Percentiles rank a stretch among this genome's conserved stretches.
Evolutionary conservation across 1,140 invertebrate genomes (phyloP).

Genomic region (Drosophila tsacasi): DNA sequence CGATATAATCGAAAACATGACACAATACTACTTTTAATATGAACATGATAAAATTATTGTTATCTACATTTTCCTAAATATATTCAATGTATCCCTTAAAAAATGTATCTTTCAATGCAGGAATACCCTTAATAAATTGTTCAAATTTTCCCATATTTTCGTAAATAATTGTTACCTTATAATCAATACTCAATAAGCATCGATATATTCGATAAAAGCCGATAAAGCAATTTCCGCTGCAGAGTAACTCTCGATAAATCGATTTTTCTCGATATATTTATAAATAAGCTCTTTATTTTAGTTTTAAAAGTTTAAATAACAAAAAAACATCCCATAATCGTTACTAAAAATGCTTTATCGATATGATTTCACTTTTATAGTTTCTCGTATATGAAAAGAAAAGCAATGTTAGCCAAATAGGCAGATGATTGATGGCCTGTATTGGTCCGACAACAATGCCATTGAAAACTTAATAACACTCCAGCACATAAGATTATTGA

Average conservation of each 20-base stretch:
- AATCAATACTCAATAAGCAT: not conserved
- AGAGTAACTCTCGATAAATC: too few species aligned
- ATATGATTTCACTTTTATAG: constrained; percentile 8
- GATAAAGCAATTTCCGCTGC: too few species aligned
- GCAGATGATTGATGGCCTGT: constrained; percentile 12
- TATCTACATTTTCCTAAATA: too few species aligned
- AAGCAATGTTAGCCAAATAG: not conserved
- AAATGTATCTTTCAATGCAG: too few species aligned
- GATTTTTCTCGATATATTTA: not conserved
- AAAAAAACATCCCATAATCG: not conserved
- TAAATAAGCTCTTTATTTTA: not conserved
- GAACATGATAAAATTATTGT: too few species aligned
- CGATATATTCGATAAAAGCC: too few species aligned
- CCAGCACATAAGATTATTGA: not conserved
- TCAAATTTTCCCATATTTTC: too few species aligned
- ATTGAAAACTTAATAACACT: constrained; percentile 24
- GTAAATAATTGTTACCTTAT: too few species aligned
- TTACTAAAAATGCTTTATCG: not conserved
- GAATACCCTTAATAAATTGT: too few species aligned
- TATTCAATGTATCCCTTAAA: too few species aligned
- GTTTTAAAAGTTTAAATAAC: not conserved
- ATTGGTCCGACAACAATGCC: constrained; percentile 17
- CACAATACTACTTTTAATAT: too few species aligned
- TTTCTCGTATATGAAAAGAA: not conserved
- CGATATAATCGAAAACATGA: not conserved